These are phyloP conservation scores for Platycheirus albimanus DNA, from an alignment of 2,888 invertebrate genomes.

Conservation along the genomic window DNA sequence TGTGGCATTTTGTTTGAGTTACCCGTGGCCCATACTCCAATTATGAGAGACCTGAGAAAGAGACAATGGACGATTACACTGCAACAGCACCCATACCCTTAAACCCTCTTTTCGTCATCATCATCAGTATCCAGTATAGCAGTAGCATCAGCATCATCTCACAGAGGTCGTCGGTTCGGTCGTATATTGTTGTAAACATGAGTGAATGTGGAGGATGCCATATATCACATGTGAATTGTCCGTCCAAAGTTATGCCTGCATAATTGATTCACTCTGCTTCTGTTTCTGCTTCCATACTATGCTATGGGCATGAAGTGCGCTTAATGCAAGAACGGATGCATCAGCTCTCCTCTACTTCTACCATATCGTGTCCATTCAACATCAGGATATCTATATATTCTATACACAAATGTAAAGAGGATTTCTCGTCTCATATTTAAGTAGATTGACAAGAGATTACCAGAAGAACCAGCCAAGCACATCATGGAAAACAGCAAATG, in stretches of 20 bases:
- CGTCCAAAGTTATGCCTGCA: slow-evolving; percentile 73
- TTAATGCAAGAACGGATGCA: slow-evolving; percentile 60
- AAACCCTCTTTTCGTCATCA: not conserved
- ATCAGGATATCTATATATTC: not conserved
- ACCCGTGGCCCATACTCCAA: slow-evolving; percentile 53
- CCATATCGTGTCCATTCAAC: not conserved
- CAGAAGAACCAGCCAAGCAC: slow-evolving; percentile 15
- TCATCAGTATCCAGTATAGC: too few relatives aligned
- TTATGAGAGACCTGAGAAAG: slow-evolving; percentile 60
- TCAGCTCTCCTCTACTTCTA: too few relatives aligned
- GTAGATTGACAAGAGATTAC: slow-evolving; percentile 72
- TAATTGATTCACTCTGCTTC: slow-evolving; percentile 71
- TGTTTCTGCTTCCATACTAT: slow-evolving; percentile 38
- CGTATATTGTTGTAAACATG: slow-evolving; percentile 73
- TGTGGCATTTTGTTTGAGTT: slow-evolving; percentile 43
- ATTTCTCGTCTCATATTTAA: slow-evolving; percentile 67
- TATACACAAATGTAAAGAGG: slow-evolving; percentile 56
- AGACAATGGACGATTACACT: slow-evolving; percentile 52
- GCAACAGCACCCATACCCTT: slow-evolving; percentile 2
- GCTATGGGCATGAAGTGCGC: slow-evolving; percentile 1
- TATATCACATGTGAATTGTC: slow-evolving; percentile 72
- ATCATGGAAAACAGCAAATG: slow-evolving; percentile 42
- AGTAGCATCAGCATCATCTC: too few relatives aligned
- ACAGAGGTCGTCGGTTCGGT: slow-evolving; percentile 38
- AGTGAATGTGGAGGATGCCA: slow-evolving; percentile 65